Percentiles rank a stretch among this genome's conserved stretches.
phyloP scores from a whole-genome alignment of 2,113 vertebrate species.

The Cichladusa arquata region DNA sequence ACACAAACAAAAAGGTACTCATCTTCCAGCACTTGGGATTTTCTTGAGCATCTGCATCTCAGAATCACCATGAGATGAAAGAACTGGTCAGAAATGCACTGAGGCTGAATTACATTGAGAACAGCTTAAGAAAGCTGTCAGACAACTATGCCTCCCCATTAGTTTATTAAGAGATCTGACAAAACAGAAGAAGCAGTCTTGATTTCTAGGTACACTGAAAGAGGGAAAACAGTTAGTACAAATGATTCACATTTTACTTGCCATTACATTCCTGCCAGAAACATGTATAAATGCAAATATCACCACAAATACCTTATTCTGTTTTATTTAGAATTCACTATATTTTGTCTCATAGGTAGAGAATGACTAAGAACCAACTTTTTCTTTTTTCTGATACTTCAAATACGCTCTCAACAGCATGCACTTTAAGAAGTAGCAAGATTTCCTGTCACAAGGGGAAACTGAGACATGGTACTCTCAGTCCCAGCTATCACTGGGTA shows the following conservation, averaged over 20 bases:
- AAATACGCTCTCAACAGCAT: neutral
- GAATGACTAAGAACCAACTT: neutral
- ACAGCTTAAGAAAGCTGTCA: neutral
- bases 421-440: neutral
- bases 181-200: neutral
- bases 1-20: neutral
- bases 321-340: neutral
- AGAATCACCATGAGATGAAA: neutral
- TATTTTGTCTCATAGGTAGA: neutral
- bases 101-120: neutral
- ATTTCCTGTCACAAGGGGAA: neutral
- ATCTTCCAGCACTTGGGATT: neutral
- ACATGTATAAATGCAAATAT: neutral
- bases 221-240: neutral
- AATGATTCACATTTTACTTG: neutral
- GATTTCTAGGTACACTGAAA: neutral
- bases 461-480: neutral
- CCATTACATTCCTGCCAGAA: neutral
- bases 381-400: neutral
- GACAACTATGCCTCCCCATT: neutral
- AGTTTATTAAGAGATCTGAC: neutral
- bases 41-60: neutral
- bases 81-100: neutral
- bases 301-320: neutral
- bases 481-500: fast-evolving